These are phyloP conservation scores for Poecile montanus DNA, from an alignment of 2,797 vertebrate species.

Conservation along the genomic window DNA sequence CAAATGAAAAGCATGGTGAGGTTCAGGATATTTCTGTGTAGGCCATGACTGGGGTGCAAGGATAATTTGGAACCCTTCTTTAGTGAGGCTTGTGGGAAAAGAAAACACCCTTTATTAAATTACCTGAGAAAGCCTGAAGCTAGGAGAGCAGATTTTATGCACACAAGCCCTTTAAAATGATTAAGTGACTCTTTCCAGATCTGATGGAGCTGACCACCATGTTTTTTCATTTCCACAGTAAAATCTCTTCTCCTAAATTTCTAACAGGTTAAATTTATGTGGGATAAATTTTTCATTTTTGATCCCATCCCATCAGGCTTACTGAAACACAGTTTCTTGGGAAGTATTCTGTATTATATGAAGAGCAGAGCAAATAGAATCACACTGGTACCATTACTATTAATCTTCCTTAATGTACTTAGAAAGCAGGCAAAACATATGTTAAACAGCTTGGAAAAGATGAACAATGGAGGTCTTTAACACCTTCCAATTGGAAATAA, in stretches of 20 bases:
- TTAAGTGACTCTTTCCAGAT: background rate
- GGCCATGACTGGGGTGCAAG: background rate
- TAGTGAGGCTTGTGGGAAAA: background rate
- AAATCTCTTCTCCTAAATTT: background rate
- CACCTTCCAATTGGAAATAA: background rate
- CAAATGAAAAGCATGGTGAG: background rate
- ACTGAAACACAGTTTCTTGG: background rate
- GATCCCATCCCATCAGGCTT: background rate
- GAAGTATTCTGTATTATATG: background rate
- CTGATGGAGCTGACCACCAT: background rate
- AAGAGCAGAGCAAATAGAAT: background rate
- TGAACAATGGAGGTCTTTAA: background rate
- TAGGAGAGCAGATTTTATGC: background rate
- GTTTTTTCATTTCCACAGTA: background rate
- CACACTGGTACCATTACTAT: background rate
- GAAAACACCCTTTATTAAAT: background rate
- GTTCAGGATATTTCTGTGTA: background rate
- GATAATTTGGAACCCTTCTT: background rate
- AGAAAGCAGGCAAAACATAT: background rate
- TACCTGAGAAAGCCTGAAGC: background rate
- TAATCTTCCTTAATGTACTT: background rate
- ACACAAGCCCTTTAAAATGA: background rate
- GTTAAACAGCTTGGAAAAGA: background rate
- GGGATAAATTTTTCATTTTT: background rate
- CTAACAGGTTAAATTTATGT: background rate